Conservation (phyloP, 1,140 invertebrate species). For the Ostrea edulis region DNA sequence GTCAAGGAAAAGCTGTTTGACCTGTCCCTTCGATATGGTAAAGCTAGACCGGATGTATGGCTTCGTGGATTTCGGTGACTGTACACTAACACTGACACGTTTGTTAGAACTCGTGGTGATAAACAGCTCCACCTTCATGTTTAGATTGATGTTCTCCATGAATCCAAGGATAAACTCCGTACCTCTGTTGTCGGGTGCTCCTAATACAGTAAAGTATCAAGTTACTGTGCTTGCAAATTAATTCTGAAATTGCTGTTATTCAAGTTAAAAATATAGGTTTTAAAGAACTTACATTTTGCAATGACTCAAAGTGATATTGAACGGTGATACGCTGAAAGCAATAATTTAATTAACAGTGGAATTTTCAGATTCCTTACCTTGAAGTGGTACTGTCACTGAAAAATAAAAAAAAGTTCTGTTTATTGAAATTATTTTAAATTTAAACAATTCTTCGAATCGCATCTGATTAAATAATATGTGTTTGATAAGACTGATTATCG, state of each 20-base stretch:
- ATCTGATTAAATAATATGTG: too few relatives aligned
- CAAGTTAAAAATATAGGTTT: too few relatives aligned
- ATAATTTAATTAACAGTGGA: background rate
- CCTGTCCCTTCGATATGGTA: conserved; percentile 23
- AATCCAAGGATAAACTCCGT: conserved; percentile 29
- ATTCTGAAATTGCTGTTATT: too few relatives aligned
- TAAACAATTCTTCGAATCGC: too few relatives aligned
- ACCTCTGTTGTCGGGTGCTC: conserved; percentile 38
- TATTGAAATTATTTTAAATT: too few relatives aligned
- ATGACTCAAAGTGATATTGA: too few relatives aligned
- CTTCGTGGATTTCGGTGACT: conserved; percentile 40
- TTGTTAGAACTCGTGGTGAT: conserved; percentile 58
- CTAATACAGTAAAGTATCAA: background rate
- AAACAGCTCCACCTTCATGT: conserved; percentile 59
- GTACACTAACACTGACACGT: conserved; percentile 52
- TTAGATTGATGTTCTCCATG: conserved; percentile 43
- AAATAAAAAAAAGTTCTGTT: background rate
- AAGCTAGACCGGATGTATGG: conserved; percentile 26
- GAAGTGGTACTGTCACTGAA: background rate
- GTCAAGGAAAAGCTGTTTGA: conserved; percentile 26
- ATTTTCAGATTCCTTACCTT: background rate
- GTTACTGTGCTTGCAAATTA: too few relatives aligned
- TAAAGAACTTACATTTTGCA: too few relatives aligned
- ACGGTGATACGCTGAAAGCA: background rate
- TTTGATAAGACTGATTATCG: too few relatives aligned